These are phyloP conservation scores for Sporophila hypoxantha DNA, from an alignment of 2,113 vertebrate species.

Conservation along the genomic window DNA sequence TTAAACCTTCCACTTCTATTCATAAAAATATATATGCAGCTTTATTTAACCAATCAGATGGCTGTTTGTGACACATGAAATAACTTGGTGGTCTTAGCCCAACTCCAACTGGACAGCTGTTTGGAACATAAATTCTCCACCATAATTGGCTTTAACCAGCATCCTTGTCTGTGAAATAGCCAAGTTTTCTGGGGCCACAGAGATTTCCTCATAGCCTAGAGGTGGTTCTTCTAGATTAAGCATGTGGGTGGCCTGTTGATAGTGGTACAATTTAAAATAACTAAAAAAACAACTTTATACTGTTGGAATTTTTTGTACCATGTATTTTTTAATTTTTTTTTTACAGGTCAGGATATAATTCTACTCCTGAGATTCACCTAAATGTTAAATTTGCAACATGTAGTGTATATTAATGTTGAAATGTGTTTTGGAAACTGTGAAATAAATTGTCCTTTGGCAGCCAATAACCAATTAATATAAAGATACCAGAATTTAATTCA, in stretches of 20 bases:
- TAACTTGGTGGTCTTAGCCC: conserved; percentile 46
- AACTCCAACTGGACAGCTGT: conserved; percentile 42
- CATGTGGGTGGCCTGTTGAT: conserved; percentile 49
- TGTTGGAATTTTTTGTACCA: neutral
- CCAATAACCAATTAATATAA: neutral
- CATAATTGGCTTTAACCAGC: conserved; percentile 30
- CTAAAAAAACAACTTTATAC: neutral
- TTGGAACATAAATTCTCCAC: neutral
- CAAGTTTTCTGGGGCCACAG: conserved; percentile 1
- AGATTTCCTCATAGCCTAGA: conserved; percentile 46
- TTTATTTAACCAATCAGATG: conserved; percentile 13
- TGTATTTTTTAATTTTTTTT: neutral
- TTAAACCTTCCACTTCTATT: conserved; percentile 46
- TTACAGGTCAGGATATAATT: neutral
- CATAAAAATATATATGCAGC: conserved; percentile 33
- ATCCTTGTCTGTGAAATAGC: conserved; percentile 28
- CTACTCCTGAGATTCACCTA: neutral
- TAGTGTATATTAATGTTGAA: neutral
- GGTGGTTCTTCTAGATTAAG: conserved; percentile 24
- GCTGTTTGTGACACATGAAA: neutral
- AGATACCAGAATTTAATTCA: neutral
- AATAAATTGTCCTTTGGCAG: neutral
- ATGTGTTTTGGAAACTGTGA: neutral
- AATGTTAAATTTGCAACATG: neutral
- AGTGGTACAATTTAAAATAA: neutral